Percentiles rank a stretch among this genome's conserved stretches.
Evolutionary conservation across 2,888 invertebrate genomes (phyloP).

Genomic region (Drosophila kanekoi): DNA sequence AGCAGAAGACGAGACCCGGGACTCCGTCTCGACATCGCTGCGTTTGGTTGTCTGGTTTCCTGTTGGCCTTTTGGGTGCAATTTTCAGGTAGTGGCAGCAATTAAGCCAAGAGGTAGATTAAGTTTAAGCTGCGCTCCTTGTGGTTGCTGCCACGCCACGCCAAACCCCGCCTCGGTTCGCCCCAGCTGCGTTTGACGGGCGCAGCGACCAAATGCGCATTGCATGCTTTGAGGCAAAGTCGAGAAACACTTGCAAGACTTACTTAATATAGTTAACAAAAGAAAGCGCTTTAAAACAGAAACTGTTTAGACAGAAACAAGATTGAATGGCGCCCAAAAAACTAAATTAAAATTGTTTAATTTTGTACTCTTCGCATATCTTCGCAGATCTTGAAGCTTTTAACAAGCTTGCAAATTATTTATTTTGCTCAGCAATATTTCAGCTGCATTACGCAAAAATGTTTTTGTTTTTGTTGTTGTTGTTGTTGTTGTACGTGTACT

Average conservation of each 20-base stretch:
- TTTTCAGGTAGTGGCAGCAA: conserved; percentile 82
- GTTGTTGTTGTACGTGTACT: conserved; percentile 31
- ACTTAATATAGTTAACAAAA: conserved; percentile 23
- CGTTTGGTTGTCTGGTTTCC: conserved; percentile 33
- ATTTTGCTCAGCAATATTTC: conserved; percentile 47
- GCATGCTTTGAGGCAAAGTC: conserved; percentile 35
- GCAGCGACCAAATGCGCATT: conserved; percentile 44
- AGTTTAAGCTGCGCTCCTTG: conserved; percentile 65
- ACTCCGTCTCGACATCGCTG: conserved; percentile 42
- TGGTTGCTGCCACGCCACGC: conserved; percentile 9
- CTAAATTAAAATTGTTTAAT: too few species aligned
- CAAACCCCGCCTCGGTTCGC: neutral
- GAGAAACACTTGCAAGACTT: conserved; percentile 12
- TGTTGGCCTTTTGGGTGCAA: conserved; percentile 81
- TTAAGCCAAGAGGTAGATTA: conserved; percentile 80
- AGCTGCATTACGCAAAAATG: conserved; percentile 69
- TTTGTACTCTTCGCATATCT: too few species aligned
- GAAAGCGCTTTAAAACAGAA: neutral
- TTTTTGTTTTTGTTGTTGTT: conserved; percentile 28
- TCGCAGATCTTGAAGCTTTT: too few species aligned
- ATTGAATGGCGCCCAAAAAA: conserved; percentile 11
- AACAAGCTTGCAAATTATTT: too few species aligned
- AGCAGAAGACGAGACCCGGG: conserved; percentile 14
- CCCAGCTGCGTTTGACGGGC: conserved; percentile 32
- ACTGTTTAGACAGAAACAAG: neutral